Evolutionary conservation across 2,888 invertebrate species (phyloP).

Genomic region (Didymodactylos carnosus): DNA sequence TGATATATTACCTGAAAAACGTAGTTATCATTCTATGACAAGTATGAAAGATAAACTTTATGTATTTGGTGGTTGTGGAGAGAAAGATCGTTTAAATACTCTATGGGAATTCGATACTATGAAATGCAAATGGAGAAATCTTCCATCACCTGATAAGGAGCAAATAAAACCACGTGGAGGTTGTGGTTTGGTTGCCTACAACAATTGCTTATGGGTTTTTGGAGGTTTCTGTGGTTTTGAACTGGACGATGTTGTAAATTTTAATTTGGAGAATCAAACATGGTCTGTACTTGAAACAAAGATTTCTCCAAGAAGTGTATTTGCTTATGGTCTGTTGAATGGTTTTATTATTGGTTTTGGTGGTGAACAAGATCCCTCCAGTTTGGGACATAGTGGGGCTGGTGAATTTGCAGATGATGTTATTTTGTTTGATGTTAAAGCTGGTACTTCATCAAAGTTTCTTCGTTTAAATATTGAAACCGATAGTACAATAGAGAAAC

Average conservation of each 20-base stretch:
- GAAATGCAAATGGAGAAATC: conserved; percentile 15
- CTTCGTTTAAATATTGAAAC: not conserved
- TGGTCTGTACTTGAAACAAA: conserved; percentile 15
- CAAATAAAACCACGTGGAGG: conserved; percentile 16
- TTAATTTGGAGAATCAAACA: conserved; percentile 12
- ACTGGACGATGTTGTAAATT: conserved; percentile 16
- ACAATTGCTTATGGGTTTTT: conserved; percentile 15
- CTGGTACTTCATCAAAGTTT: not conserved
- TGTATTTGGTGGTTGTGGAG: conserved; percentile 18
- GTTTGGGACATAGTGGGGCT: conserved; percentile 16
- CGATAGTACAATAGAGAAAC: not conserved
- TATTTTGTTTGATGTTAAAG: not conserved
- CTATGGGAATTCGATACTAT: conserved; percentile 16
- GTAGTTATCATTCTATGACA: conserved; percentile 18
- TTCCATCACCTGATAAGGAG: conserved; percentile 15
- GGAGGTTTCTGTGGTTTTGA: conserved; percentile 17
- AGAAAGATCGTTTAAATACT: conserved; percentile 16
- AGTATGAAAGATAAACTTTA: conserved; percentile 14
- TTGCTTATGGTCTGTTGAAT: conserved; percentile 16
- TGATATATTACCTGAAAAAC: conserved; percentile 8
- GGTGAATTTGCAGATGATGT: conserved; percentile 17
- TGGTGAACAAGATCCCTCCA: conserved; percentile 17
- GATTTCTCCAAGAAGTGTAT: conserved; percentile 18
- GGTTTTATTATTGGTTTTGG: conserved; percentile 15
- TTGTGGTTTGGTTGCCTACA: conserved; percentile 14